These are phyloP conservation scores for Anagyrus pseudococci DNA, from an alignment of 2,888 invertebrate genomes.

Conservation along the genomic window DNA sequence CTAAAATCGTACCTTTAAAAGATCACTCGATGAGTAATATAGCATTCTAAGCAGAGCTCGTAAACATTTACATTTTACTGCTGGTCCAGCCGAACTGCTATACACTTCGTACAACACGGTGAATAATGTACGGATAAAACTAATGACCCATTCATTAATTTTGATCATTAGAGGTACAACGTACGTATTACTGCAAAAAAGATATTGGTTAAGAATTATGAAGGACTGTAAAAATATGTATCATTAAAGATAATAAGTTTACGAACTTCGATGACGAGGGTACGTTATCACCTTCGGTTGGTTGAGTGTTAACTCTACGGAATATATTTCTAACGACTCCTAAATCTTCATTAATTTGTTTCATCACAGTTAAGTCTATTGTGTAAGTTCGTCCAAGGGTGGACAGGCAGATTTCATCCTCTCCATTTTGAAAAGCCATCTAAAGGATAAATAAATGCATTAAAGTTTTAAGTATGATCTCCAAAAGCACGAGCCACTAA, in stretches of 20 bases:
- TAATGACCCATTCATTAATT: constrained; percentile 60
- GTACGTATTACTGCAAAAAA: constrained; percentile 52
- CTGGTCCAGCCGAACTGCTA: constrained; percentile 96
- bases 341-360: constrained; percentile 97
- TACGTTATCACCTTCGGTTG: constrained; percentile 60
- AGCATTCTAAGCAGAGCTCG: constrained; percentile 96
- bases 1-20: constrained; percentile 70
- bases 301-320: constrained; percentile 75
- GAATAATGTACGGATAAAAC: constrained; percentile 80
- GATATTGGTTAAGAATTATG: constrained; percentile 3
- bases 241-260: neutral
- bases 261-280: constrained; percentile 56
- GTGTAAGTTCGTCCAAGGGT: constrained; percentile 94
- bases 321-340: constrained; percentile 94
- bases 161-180: constrained; percentile 59
- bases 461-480: neutral
- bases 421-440: constrained; percentile 90
- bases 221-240: neutral
- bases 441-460: constrained; percentile 47
- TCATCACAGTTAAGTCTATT: constrained; percentile 96
- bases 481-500: too few species aligned
- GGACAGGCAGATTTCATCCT: constrained; percentile 93
- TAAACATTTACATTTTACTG: constrained; percentile 95
- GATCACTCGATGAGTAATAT: constrained; percentile 88
- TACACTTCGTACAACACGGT: constrained; percentile 97